Evolutionary conservation across 2,113 vertebrate genomes (phyloP).

Genomic region (Ciconia maguari): DNA sequence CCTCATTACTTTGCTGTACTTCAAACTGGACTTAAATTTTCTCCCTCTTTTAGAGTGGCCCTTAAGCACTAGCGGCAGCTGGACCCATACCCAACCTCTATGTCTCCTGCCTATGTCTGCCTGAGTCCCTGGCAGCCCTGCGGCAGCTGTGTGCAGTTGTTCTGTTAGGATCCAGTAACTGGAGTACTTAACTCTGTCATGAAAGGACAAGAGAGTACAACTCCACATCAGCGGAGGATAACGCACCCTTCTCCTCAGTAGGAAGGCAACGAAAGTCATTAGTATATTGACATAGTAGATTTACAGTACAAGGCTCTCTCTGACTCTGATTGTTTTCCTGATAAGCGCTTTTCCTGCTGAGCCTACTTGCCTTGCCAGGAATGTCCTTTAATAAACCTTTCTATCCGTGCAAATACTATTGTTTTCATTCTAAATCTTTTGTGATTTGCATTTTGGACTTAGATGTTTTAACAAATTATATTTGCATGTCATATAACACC

Average conservation of each 20-base stretch:
- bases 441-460: neutral
- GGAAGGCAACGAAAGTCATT: neutral
- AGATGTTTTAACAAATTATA: slow-evolving; percentile 1
- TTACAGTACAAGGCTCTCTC: neutral
- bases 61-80: neutral
- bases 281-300: neutral
- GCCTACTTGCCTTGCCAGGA: neutral
- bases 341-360: neutral
- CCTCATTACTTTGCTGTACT: neutral
- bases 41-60: neutral
- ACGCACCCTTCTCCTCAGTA: neutral
- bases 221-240: neutral
- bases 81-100: neutral
- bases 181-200: neutral
- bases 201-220: neutral
- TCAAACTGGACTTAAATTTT: neutral
- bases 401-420: neutral
- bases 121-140: neutral
- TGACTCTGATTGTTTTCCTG: neutral
- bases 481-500: neutral
- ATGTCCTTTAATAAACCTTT: neutral
- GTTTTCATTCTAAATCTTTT: neutral
- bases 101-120: neutral
- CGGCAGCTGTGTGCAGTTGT: neutral
- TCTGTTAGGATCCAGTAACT: neutral